A percentile compares a stretch with the other conserved stretches of the same genome.
phyloP scores from a whole-genome alignment of 2,797 vertebrate species.

The Tauraco hartlaubi region DNA sequence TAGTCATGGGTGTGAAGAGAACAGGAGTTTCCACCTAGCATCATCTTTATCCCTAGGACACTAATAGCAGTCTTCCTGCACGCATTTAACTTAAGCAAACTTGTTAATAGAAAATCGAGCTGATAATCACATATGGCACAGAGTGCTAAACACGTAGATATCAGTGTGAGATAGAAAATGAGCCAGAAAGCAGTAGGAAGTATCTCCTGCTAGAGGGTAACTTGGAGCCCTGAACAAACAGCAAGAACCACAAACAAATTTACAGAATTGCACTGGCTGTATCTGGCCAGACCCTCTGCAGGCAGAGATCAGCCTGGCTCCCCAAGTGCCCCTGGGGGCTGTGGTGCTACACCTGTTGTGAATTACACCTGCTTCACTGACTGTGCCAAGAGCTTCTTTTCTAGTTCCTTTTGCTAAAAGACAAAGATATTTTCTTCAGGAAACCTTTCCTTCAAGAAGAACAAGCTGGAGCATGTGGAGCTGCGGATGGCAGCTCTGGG shows the following conservation, averaged over 20 bases:
- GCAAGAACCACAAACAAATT: background rate
- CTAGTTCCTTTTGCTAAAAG: background rate
- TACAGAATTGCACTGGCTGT: background rate
- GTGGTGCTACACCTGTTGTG: background rate
- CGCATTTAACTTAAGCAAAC: background rate
- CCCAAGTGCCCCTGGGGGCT: fast-evolving
- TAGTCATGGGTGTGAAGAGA: background rate
- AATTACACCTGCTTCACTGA: background rate
- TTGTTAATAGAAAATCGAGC: background rate
- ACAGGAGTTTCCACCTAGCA: background rate
- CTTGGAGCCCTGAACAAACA: background rate
- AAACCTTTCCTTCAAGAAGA: background rate
- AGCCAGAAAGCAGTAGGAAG: background rate
- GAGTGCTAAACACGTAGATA: background rate
- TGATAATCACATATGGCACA: background rate
- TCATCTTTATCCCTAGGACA: background rate
- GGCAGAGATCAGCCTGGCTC: background rate
- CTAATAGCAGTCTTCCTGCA: background rate
- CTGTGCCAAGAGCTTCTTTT: background rate
- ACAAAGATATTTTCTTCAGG: background rate
- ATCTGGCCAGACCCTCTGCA: background rate
- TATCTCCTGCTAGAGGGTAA: background rate
- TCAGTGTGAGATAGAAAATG: fast-evolving
- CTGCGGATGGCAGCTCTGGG: background rate
- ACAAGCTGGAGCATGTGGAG: background rate